These are phyloP conservation scores for Cyprinodon brontotheroides DNA, from an alignment of 2,113 vertebrate species.

Conservation along the genomic window DNA sequence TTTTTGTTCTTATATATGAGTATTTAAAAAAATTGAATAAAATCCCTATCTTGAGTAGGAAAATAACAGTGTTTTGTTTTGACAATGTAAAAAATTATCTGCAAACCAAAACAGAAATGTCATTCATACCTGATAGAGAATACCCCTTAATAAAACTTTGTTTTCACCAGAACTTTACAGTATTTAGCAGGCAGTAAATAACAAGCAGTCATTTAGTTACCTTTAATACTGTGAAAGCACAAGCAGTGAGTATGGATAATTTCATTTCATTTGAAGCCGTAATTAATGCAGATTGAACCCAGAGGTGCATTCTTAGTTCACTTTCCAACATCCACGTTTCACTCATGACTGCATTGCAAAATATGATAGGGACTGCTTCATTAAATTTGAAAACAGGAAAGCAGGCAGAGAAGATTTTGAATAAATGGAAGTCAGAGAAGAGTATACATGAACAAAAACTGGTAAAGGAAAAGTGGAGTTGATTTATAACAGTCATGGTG, in stretches of 20 bases:
- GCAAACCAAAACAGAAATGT: slow-evolving; percentile 20
- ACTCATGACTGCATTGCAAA: slow-evolving; percentile 67
- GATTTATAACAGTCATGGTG: slow-evolving; percentile 44
- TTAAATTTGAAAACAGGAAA: slow-evolving; percentile 60
- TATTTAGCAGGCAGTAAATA: slow-evolving; percentile 2
- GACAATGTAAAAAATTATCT: slow-evolving; percentile 3
- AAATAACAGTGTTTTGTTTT: not conserved
- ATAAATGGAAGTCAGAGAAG: slow-evolving; percentile 48
- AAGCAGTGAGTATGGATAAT: slow-evolving; percentile 31
- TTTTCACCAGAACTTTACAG: not conserved
- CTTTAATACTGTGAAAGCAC: not conserved
- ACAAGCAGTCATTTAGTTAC: not conserved
- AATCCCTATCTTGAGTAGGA: not conserved
- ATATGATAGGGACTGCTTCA: slow-evolving; percentile 59
- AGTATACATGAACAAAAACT: slow-evolving; percentile 34
- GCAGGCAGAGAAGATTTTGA: slow-evolving; percentile 46
- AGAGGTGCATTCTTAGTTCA: slow-evolving; percentile 55
- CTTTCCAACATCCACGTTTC: slow-evolving; percentile 64
- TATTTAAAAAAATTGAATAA: not conserved
- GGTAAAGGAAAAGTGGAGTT: slow-evolving; percentile 48
- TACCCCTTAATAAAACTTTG: slow-evolving; percentile 7
- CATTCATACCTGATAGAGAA: not conserved
- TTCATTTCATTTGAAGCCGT: slow-evolving; percentile 44
- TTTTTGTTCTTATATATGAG: not conserved
- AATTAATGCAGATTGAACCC: slow-evolving; percentile 62